Evolutionary conservation across 2,113 vertebrate species (phyloP).

Genomic region (Myxocyprinus asiaticus): DNA sequence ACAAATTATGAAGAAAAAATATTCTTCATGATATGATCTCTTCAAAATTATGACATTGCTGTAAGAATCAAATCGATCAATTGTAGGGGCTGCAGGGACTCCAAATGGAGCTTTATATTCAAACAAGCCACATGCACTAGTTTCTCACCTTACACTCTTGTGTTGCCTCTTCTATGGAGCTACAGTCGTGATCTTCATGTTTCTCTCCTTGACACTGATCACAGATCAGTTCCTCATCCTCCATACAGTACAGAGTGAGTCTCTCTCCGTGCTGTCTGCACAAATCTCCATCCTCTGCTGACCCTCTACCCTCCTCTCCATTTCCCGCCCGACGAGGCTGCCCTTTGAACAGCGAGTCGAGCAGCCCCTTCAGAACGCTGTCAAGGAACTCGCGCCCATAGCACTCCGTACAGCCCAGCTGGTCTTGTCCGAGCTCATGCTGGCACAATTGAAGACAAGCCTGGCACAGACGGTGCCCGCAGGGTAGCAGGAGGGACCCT

Average conservation of each 20-base stretch:
- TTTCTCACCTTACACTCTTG: slow-evolving; percentile 59
- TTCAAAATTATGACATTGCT: too few species aligned
- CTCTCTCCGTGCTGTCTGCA: slow-evolving; percentile 53
- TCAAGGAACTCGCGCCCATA: slow-evolving; percentile 59
- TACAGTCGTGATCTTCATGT: slow-evolving; percentile 59
- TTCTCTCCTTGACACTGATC: slow-evolving; percentile 51
- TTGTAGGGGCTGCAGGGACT: too few species aligned
- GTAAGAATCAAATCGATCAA: too few species aligned
- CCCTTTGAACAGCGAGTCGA: slow-evolving; percentile 59
- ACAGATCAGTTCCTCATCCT: slow-evolving; percentile 60
- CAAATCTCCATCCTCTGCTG: neutral
- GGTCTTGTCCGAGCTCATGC: slow-evolving; percentile 52
- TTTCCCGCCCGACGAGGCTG: slow-evolving; percentile 43
- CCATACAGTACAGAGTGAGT: slow-evolving; percentile 55
- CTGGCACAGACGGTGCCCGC: slow-evolving; percentile 61
- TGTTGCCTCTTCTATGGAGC: slow-evolving; percentile 52
- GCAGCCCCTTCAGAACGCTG: slow-evolving; percentile 49
- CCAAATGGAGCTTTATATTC: too few species aligned
- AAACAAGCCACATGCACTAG: neutral
- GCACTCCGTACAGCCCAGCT: slow-evolving; percentile 58
- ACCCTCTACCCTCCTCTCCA: neutral
- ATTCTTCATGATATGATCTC: too few species aligned
- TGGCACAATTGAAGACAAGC: slow-evolving; percentile 55
- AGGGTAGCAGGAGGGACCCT: slow-evolving; percentile 52
- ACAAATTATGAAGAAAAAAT: too few species aligned